These are phyloP conservation scores for Neodiprion virginianus DNA, from an alignment of 1,140 invertebrate genomes.

Conservation along the genomic window DNA sequence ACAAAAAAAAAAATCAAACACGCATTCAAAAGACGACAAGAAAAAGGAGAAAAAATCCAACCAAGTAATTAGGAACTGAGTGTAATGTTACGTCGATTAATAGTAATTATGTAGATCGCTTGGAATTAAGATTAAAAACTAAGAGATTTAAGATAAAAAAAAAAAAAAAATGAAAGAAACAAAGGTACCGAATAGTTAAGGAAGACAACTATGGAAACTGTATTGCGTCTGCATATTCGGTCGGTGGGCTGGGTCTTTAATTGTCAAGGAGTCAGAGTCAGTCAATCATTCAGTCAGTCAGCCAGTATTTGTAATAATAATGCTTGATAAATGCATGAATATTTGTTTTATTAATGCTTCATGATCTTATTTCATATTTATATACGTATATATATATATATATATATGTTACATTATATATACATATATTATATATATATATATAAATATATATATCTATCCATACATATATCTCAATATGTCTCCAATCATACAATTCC, in stretches of 20 bases:
- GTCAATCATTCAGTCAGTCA: conserved; percentile 42
- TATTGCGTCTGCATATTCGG: background rate
- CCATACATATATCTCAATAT: too few relatives aligned
- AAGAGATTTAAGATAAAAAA: too few relatives aligned
- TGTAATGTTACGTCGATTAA: too few relatives aligned
- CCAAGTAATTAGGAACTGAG: too few relatives aligned
- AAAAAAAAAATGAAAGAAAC: too few relatives aligned
- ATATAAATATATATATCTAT: conserved; percentile 14
- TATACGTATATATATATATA: conserved; percentile 35
- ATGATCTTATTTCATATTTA: conserved; percentile 67
- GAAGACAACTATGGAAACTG: background rate
- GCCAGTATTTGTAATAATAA: conserved; percentile 86
- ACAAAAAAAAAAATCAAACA: too few relatives aligned
- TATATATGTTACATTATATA: conserved; percentile 22
- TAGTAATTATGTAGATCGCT: too few relatives aligned
- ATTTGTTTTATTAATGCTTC: conserved; percentile 85
- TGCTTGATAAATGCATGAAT: conserved; percentile 85
- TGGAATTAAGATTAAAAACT: too few relatives aligned
- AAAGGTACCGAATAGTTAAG: too few relatives aligned
- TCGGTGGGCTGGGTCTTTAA: background rate
- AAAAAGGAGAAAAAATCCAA: too few relatives aligned
- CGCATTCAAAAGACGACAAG: too few relatives aligned
- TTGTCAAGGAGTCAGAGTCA: conserved; percentile 50
- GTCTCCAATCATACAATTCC: too few relatives aligned
- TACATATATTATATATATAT: conserved; percentile 27